phyloP scores from a whole-genome alignment of 2,888 invertebrate species.

The Parthenolecanium corni region DNA sequence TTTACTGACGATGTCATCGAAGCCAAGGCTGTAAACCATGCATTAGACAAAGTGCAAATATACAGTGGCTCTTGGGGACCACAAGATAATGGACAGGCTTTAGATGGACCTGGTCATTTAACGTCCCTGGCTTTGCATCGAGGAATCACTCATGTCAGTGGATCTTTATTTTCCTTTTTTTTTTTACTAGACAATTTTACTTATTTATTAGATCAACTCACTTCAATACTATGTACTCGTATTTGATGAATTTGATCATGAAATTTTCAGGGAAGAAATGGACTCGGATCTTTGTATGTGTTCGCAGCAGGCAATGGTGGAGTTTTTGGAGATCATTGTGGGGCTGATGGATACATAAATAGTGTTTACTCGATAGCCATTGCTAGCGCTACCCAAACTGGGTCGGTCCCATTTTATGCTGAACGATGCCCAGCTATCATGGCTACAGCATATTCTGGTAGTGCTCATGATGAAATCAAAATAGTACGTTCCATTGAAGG shows the following conservation, averaged over 20 bases:
- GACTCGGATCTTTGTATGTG: constrained; percentile 74
- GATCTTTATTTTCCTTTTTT: too few species aligned
- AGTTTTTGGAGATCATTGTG: constrained; percentile 69
- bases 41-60: constrained; percentile 67
- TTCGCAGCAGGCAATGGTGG: constrained; percentile 94
- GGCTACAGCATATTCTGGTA: constrained; percentile 81
- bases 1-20: constrained; percentile 75
- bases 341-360: constrained; percentile 78
- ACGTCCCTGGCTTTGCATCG: constrained; percentile 62
- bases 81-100: constrained; percentile 74
- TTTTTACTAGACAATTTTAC: too few species aligned
- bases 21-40: constrained; percentile 68
- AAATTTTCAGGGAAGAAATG: constrained; percentile 48
- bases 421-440: constrained; percentile 80
- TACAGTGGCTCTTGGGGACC: constrained; percentile 93
- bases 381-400: constrained; percentile 71
- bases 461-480: constrained; percentile 71
- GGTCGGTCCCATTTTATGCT: constrained; percentile 79
- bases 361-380: constrained; percentile 80
- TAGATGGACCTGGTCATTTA: constrained; percentile 76
- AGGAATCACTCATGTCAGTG: constrained; percentile 56
- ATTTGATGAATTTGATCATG: too few species aligned
- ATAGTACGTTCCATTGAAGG: constrained; percentile 60
- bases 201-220: too few species aligned
- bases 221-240: too few species aligned